Evolutionary conservation across 2,888 invertebrate species (phyloP).

Genomic region (Drosophila vallismaia): DNA sequence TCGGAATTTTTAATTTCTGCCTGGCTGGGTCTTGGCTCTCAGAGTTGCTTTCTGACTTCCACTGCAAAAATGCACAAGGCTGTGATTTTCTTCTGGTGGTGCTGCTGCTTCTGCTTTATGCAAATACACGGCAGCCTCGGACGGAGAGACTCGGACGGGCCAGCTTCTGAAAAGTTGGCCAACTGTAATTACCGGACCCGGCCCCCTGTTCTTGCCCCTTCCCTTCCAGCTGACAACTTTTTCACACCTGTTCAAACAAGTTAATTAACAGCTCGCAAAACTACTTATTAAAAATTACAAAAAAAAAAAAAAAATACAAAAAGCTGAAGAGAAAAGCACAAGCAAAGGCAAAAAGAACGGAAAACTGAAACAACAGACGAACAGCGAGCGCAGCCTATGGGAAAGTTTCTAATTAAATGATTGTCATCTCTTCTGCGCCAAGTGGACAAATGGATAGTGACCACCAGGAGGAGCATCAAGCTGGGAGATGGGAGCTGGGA

Average conservation of each 20-base stretch:
- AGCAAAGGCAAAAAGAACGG: conserved; percentile 33
- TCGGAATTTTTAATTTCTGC: conserved; percentile 82
- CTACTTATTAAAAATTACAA: conserved; percentile 60
- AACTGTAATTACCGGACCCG: conserved; percentile 74
- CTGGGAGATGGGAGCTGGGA: conserved; percentile 19
- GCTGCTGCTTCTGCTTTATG: conserved; percentile 52
- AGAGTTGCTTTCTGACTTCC: conserved; percentile 58
- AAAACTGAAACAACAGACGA: conserved; percentile 53
- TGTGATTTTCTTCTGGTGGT: conserved; percentile 14
- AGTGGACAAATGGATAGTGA: conserved; percentile 58
- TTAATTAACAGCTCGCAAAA: conserved; percentile 80
- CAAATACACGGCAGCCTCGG: conserved; percentile 70
- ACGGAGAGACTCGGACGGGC: conserved; percentile 24
- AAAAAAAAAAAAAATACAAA: conserved; percentile 36
- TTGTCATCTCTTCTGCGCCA: conserved; percentile 80
- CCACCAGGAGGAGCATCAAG: conserved; percentile 56
- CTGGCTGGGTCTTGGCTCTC: conserved; percentile 42
- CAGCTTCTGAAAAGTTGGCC: conserved; percentile 77
- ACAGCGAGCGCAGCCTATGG: conserved; percentile 78
- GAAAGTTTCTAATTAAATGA: conserved; percentile 84
- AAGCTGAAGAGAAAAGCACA: conserved; percentile 21
- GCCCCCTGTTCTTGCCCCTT: not conserved
- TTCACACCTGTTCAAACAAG: conserved; percentile 81
- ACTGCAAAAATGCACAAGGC: conserved; percentile 56
- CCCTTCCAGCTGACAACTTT: conserved; percentile 69